phyloP scores from a whole-genome alignment of 2,797 vertebrate genomes.

The Acridotheres tristis region DNA sequence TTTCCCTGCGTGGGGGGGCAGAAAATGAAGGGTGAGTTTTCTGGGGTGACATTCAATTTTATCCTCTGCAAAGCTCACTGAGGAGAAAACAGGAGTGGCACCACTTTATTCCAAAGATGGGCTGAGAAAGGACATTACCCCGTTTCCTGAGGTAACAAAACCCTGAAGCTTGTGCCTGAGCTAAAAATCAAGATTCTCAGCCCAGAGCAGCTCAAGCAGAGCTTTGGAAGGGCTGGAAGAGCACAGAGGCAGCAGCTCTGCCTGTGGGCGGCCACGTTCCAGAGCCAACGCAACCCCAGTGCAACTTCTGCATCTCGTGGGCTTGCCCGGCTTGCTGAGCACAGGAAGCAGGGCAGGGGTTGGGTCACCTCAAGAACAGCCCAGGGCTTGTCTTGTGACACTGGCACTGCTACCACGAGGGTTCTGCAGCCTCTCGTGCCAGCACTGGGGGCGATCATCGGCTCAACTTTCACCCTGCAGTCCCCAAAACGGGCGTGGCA shows the following conservation, averaged over 20 bases:
- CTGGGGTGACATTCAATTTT: fast-evolving
- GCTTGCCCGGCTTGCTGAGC: background rate
- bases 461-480: background rate
- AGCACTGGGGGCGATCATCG: fast-evolving
- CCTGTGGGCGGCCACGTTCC: fast-evolving
- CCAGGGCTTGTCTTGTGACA: background rate
- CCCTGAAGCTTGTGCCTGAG: background rate
- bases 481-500: fast-evolving
- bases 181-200: background rate
- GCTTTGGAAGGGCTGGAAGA: background rate
- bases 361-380: background rate
- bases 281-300: fast-evolving
- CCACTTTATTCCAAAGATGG: fast-evolving
- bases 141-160: fast-evolving
- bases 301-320: background rate
- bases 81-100: background rate
- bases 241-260: background rate
- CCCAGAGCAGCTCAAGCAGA: background rate
- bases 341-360: background rate
- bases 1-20: constrained; percentile 80
- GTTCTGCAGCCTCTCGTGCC: background rate
- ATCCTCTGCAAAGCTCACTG: fast-evolving
- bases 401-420: background rate
- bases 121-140: background rate
- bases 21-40: background rate